Evolutionary conservation across 2,888 invertebrate genomes (phyloP).

Genomic region (Rhingia campestris): DNA sequence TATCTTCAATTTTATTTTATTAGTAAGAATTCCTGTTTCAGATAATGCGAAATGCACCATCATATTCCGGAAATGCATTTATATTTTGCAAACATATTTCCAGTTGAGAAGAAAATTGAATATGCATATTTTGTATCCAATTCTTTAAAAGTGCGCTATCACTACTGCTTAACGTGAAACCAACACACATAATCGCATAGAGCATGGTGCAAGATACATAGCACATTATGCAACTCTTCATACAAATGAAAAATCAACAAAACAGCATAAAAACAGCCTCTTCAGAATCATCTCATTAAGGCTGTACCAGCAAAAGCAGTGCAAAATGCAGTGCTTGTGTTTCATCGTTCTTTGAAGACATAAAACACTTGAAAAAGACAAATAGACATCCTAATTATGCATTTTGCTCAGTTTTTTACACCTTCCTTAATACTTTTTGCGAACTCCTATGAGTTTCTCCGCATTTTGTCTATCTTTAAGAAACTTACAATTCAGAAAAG

Average conservation of each 20-base stretch:
- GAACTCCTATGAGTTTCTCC: no score
- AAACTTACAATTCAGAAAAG: neutral
- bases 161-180: conserved; percentile 9
- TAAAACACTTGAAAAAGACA: conserved; percentile 44
- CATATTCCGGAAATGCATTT: no score
- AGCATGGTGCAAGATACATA: conserved; percentile 3
- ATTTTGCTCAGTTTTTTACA: conserved; percentile 41
- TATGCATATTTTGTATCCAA: neutral
- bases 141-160: conserved; percentile 6
- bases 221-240: conserved; percentile 37
- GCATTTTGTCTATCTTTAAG: neutral
- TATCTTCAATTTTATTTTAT: no score
- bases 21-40: no score
- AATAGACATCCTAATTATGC: conserved; percentile 61
- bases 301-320: conserved; percentile 40
- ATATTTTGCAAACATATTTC: neutral
- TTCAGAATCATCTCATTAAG: conserved; percentile 61
- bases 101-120: neutral
- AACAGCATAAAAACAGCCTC: conserved; percentile 37
- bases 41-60: no score
- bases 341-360: conserved; percentile 48
- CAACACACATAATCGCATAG: neutral
- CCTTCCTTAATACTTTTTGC: conserved; percentile 13
- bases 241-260: conserved; percentile 70
- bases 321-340: conserved; percentile 38